Percentiles rank a stretch among this genome's conserved stretches.
These are phyloP conservation scores for Stramonita haemastoma DNA, from an alignment of 2,888 invertebrate genomes.

Conservation along the genomic window DNA sequence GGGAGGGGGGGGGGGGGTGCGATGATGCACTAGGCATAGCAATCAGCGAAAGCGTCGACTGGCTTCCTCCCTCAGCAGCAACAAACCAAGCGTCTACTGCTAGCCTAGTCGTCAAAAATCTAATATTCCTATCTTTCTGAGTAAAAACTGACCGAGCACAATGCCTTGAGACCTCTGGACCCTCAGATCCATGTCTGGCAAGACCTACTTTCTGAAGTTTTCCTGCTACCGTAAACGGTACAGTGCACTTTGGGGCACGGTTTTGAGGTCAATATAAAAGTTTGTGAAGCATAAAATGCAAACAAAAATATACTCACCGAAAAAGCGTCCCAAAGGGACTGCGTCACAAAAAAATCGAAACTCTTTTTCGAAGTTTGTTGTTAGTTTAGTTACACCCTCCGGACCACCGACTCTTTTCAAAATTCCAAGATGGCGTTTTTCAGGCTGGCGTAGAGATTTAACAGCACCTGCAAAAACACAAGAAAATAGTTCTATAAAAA, in stretches of 20 bases:
- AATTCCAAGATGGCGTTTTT: slow-evolving; percentile 52
- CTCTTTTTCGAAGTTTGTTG: slow-evolving; percentile 28
- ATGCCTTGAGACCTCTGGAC: background rate
- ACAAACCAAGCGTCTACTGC: no score
- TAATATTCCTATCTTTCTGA: no score
- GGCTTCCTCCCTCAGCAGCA: no score
- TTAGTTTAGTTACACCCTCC: slow-evolving; percentile 24
- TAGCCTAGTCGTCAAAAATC: no score
- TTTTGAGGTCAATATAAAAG: background rate
- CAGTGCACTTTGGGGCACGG: background rate
- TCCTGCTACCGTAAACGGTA: background rate
- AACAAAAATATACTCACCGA: slow-evolving; percentile 47
- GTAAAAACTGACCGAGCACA: background rate
- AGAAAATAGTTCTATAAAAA: slow-evolving; percentile 35
- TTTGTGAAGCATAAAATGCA: no score
- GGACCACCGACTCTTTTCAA: slow-evolving; percentile 42
- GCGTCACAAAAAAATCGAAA: slow-evolving; percentile 32
- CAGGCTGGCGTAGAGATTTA: slow-evolving; percentile 40
- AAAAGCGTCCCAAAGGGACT: slow-evolving; percentile 52
- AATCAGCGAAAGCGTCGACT: no score
- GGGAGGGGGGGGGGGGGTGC: no score
- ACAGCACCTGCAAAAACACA: slow-evolving; percentile 37
- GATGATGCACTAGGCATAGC: no score
- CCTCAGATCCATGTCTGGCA: background rate
- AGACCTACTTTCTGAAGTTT: slow-evolving; percentile 12